Evolutionary conservation across 2,797 vertebrate genomes (phyloP).

Genomic region (Simalia tracyae): DNA sequence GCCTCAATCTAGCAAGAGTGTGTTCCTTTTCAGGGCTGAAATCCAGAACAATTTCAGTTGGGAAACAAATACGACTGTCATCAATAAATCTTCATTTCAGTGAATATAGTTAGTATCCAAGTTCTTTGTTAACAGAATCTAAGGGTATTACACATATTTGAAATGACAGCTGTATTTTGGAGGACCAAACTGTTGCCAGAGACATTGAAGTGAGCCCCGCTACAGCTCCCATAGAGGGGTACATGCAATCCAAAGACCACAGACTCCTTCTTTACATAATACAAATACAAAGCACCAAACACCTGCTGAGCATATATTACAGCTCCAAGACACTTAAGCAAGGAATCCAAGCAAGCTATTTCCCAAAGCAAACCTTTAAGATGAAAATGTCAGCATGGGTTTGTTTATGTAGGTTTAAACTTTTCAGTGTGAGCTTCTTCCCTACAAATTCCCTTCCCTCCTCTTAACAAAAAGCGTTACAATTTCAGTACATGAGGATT

Average conservation of each 20-base stretch:
- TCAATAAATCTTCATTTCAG: conserved; percentile 10
- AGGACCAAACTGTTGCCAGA: background rate
- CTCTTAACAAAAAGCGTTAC: background rate
- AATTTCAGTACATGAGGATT: background rate
- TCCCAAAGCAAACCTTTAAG: background rate
- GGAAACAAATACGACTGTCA: background rate
- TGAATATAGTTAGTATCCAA: background rate
- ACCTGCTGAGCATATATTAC: background rate
- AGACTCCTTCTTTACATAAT: background rate
- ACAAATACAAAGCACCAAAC: background rate
- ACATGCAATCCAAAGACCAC: background rate
- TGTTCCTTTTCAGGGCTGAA: background rate
- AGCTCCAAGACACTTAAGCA: background rate
- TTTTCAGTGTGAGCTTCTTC: background rate
- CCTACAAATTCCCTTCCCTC: background rate
- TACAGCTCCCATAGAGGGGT: background rate
- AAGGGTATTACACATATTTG: background rate
- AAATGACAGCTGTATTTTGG: background rate
- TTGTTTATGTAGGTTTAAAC: background rate
- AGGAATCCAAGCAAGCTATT: background rate
- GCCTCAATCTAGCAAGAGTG: background rate
- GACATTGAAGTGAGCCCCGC: background rate
- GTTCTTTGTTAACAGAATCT: background rate
- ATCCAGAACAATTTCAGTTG: conserved; percentile 4
- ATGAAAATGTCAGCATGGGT: background rate